Conservation (phyloP, 2,113 vertebrate species). For the Athene noctua region DNA sequence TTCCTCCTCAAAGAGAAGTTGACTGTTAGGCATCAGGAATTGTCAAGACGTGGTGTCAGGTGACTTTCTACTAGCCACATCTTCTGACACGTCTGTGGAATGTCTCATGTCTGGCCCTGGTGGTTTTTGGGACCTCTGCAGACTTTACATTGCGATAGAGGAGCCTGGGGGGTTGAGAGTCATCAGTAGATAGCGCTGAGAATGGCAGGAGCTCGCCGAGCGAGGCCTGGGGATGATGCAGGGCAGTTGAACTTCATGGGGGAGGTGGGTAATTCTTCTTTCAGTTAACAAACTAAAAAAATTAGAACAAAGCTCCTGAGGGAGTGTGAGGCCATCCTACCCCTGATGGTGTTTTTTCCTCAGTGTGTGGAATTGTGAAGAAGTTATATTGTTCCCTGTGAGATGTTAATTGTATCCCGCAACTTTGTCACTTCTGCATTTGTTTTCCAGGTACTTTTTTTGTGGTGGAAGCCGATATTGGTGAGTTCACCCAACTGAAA, state of each 20-base stretch:
- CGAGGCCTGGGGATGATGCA: accelerated
- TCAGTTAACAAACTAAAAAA: background rate
- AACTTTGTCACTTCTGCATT: accelerated
- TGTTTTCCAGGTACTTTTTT: constrained; percentile 81
- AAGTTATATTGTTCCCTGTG: background rate
- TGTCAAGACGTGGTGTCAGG: background rate
- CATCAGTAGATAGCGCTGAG: background rate
- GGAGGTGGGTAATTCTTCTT: background rate
- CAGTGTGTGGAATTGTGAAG: background rate
- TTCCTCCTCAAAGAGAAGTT: background rate
- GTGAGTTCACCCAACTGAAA: constrained; percentile 81
- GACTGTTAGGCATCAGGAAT: background rate
- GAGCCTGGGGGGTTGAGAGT: background rate
- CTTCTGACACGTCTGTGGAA: no score
- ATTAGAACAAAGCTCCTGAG: background rate
- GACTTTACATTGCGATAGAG: background rate
- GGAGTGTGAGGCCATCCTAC: accelerated
- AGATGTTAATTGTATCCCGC: background rate
- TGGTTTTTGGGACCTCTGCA: background rate
- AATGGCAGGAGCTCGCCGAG: background rate
- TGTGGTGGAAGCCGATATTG: constrained; percentile 89
- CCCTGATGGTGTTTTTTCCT: background rate
- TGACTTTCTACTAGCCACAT: background rate
- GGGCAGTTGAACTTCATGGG: background rate
- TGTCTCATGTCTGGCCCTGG: background rate